Percentiles rank a stretch among this genome's conserved stretches.
Conservation (phyloP, 2,888 invertebrate genomes). For the Chaetogeoica ovagalla region DNA sequence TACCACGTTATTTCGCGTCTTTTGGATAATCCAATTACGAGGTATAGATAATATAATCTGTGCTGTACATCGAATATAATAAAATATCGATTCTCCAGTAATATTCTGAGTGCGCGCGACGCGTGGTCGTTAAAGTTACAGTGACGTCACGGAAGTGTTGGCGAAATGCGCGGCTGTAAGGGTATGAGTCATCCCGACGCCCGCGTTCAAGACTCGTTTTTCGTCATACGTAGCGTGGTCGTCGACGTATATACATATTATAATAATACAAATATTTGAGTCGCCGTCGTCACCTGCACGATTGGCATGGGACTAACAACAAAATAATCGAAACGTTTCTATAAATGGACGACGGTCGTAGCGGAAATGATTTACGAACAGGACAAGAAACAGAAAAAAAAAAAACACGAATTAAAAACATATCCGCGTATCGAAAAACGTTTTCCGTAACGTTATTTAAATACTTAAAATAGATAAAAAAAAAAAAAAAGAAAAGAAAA, state of each 20-base stretch:
- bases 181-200: constrained; percentile 36
- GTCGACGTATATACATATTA: background rate
- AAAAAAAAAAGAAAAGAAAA: too few species aligned
- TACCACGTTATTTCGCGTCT: too few species aligned
- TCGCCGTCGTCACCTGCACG: background rate
- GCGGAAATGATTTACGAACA: background rate
- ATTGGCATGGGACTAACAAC: background rate
- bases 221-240: constrained; percentile 34
- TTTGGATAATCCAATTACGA: too few species aligned
- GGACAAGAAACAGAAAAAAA: background rate
- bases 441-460: background rate
- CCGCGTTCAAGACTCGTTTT: constrained; percentile 32
- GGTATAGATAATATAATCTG: too few species aligned
- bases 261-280: background rate
- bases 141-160: constrained; percentile 43
- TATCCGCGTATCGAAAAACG: background rate
- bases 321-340: constrained; percentile 13
- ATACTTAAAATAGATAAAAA: too few species aligned
- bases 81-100: background rate
- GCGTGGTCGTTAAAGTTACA: constrained; percentile 17
- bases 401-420: background rate
- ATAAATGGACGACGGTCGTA: constrained; percentile 28
- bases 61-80: too few species aligned
- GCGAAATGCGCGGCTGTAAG: background rate
- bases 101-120: background rate